A percentile compares a stretch with the other conserved stretches of the same genome.
Conservation (phyloP, 1,140 invertebrate genomes). For the Drosophila varians region DNA sequence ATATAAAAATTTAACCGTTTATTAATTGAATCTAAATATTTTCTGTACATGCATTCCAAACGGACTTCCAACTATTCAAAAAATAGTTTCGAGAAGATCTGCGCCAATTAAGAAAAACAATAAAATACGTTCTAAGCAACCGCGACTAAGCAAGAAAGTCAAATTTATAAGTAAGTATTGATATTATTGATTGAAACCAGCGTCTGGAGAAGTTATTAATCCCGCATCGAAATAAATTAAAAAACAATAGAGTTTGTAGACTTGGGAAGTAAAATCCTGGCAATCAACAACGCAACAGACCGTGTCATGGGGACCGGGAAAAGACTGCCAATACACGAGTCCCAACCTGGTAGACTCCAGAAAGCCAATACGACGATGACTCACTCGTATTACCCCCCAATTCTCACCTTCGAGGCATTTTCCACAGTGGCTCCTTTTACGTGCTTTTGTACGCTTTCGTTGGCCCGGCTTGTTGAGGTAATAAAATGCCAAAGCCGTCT, state of each 20-base stretch:
- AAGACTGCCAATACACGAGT: background rate
- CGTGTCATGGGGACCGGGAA: background rate
- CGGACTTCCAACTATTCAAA: constrained; percentile 4
- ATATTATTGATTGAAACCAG: too few species aligned
- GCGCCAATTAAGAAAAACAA: constrained; percentile 91
- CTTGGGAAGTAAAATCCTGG: background rate
- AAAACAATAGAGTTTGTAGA: background rate
- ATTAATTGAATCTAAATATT: constrained; percentile 5
- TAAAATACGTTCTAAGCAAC: constrained; percentile 87
- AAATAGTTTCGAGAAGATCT: constrained; percentile 85
- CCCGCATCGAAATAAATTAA: background rate
- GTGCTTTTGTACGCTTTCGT: background rate
- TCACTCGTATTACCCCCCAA: background rate
- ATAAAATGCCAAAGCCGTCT: constrained; percentile 1
- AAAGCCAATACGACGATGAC: background rate
- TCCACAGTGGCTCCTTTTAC: background rate
- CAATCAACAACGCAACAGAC: background rate
- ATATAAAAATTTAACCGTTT: background rate
- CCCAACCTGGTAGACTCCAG: background rate
- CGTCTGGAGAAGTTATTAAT: too few species aligned
- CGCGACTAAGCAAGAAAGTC: constrained; percentile 92
- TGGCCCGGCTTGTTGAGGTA: background rate
- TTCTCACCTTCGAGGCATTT: background rate
- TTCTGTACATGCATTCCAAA: constrained; percentile 36
- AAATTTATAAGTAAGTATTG: constrained; percentile 93